phyloP scores from a whole-genome alignment of 2,113 vertebrate genomes.

The Propithecus coquereli region DNA sequence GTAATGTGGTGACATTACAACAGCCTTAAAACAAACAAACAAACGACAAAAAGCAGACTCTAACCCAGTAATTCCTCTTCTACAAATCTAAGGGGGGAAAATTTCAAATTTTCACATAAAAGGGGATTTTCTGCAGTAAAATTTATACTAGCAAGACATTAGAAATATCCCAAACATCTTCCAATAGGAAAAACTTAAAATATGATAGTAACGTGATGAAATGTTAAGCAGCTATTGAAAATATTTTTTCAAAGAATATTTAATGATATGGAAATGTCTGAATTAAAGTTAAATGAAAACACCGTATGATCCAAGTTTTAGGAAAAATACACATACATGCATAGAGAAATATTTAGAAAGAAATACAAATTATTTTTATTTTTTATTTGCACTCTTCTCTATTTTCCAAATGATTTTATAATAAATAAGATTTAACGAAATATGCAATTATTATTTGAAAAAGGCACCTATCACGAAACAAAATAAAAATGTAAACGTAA shows the following conservation, averaged over 20 bases:
- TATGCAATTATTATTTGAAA: not conserved
- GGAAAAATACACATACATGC: not conserved
- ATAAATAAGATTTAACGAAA: not conserved
- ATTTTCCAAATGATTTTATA: constrained; percentile 5
- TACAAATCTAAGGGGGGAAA: not conserved
- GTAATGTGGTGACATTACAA: not conserved
- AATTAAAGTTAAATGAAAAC: constrained; percentile 15
- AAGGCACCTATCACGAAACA: not conserved
- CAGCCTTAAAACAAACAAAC: not conserved
- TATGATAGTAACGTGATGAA: not conserved
- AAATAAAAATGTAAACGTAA: not conserved
- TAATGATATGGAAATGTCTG: not conserved
- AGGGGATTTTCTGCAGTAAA: not conserved
- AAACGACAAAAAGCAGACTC: not conserved
- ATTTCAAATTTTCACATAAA: not conserved
- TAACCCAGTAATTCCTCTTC: not conserved
- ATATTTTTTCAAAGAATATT: constrained; percentile 3
- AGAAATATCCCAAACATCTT: constrained; percentile 24
- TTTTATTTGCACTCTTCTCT: not conserved
- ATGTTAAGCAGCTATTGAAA: constrained; percentile 17
- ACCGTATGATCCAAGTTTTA: not conserved
- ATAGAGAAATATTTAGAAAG: not conserved
- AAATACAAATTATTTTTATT: not conserved
- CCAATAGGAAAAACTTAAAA: constrained; percentile 1
- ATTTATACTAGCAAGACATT: constrained; percentile 4